Conservation (phyloP, 1,140 invertebrate species). For the Macrobrachium nipponense region DNA sequence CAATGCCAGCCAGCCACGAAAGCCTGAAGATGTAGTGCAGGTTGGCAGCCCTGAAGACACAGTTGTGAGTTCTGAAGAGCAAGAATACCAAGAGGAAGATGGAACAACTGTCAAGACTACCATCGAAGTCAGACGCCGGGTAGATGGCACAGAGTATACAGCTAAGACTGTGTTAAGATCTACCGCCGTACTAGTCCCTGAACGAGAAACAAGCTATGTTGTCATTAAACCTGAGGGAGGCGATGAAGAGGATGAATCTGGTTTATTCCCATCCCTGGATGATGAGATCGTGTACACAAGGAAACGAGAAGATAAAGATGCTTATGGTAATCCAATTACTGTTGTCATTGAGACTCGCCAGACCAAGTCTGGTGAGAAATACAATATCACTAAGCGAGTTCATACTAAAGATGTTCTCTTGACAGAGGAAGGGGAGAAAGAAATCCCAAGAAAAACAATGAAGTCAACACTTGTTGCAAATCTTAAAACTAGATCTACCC, state of each 20-base stretch:
- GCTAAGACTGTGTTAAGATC: constrained; percentile 54
- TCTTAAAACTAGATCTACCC: constrained; percentile 13
- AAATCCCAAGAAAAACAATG: constrained; percentile 26
- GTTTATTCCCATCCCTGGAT: constrained; percentile 59
- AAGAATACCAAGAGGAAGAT: constrained; percentile 59
- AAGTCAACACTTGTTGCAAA: constrained; percentile 45
- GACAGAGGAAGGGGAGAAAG: constrained; percentile 59
- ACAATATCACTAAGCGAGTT: constrained; percentile 62
- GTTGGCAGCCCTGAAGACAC: constrained; percentile 55
- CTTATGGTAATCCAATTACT: constrained; percentile 45
- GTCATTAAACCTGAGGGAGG: constrained; percentile 59
- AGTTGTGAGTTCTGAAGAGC: constrained; percentile 57
- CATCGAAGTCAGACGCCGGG: constrained; percentile 45
- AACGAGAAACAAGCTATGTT: constrained; percentile 62
- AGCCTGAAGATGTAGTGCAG: constrained; percentile 53
- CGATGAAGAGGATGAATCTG: constrained; percentile 51
- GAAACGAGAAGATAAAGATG: constrained; percentile 56
- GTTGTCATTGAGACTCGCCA: constrained; percentile 61
- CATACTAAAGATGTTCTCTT: constrained; percentile 59
- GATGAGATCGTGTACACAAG: constrained; percentile 62
- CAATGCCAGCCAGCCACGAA: not conserved
- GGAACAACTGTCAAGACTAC: constrained; percentile 54
- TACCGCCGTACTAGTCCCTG: constrained; percentile 56
- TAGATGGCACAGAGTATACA: constrained; percentile 59
- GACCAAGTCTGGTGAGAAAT: constrained; percentile 59